Evolutionary conservation across 2,888 invertebrate genomes (phyloP).

Genomic region (Tolmerus cingulatus): DNA sequence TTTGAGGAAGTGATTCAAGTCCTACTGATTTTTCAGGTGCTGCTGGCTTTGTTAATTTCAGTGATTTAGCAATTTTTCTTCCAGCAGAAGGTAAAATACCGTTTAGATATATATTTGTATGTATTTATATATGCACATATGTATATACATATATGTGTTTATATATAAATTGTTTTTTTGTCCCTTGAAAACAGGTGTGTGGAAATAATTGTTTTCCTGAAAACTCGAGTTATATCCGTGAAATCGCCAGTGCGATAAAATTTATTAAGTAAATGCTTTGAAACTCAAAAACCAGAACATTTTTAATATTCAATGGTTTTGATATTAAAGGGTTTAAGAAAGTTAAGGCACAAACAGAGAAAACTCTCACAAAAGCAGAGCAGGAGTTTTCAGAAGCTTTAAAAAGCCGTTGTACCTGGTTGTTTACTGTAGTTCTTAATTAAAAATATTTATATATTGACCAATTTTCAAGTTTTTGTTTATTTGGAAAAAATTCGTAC

Average conservation of each 20-base stretch:
- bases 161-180: background rate
- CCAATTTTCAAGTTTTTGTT: too few relatives aligned
- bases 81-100: background rate
- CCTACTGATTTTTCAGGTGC: background rate
- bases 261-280: background rate
- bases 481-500: too few relatives aligned
- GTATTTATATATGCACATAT: background rate
- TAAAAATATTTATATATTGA: too few relatives aligned
- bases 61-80: constrained; percentile 13
- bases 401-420: too few relatives aligned
- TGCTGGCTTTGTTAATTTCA: background rate
- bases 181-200: background rate
- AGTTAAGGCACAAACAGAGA: too few relatives aligned
- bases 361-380: too few relatives aligned
- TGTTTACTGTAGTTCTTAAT: too few relatives aligned
- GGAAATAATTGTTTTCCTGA: background rate
- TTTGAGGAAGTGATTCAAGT: background rate
- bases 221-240: background rate
- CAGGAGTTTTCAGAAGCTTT: too few relatives aligned
- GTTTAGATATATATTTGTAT: background rate
- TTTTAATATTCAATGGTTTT: background rate
- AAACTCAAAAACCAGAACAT: background rate
- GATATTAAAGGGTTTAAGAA: background rate
- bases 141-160: too few relatives aligned
- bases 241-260: background rate